A percentile compares a stretch with the other conserved stretches of the same genome.
These are phyloP conservation scores for Sphaeramia orbicularis DNA, from an alignment of 2,797 vertebrate genomes.

Conservation along the genomic window DNA sequence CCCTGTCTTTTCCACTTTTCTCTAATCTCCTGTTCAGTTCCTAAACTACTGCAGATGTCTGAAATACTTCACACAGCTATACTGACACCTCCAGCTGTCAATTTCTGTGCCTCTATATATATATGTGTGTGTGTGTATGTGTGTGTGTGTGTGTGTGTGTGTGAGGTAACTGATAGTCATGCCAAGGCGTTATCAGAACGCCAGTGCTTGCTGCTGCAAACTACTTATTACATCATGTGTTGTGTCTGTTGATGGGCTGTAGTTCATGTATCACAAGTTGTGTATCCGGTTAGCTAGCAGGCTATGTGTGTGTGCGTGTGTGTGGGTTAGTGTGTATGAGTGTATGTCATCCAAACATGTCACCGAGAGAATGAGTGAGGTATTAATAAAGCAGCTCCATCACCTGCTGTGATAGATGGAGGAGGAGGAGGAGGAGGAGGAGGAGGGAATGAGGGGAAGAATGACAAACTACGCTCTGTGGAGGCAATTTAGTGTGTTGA, in stretches of 20 bases:
- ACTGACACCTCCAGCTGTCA: slow-evolving; percentile 56
- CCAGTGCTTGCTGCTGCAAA: slow-evolving; percentile 15
- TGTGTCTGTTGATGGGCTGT: background rate
- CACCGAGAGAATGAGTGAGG: too few species aligned
- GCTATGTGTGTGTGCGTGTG: background rate
- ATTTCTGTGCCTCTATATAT: slow-evolving; percentile 24
- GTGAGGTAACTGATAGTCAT: slow-evolving; percentile 8
- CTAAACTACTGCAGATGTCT: slow-evolving; percentile 61
- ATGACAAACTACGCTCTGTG: slow-evolving; percentile 34
- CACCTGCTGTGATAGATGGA: slow-evolving; percentile 32
- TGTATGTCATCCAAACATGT: slow-evolving; percentile 12
- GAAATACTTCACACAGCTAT: slow-evolving; percentile 32
- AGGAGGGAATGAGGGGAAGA: slow-evolving; percentile 10
- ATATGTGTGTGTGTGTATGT: too few species aligned
- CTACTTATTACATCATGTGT: slow-evolving; percentile 25
- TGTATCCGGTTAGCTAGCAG: too few species aligned
- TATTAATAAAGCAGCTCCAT: slow-evolving; percentile 42
- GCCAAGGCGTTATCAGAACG: slow-evolving; percentile 17
- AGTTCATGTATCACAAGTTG: background rate
- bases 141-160: slow-evolving; percentile 9
- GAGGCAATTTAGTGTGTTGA: slow-evolving; percentile 34
- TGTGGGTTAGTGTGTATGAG: slow-evolving; percentile 2
- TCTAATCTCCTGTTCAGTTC: slow-evolving; percentile 52
- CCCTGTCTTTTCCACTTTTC: slow-evolving; percentile 20
- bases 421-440: slow-evolving; percentile 9